Conservation (phyloP, 2,113 vertebrate genomes). For the Ochotona princeps region DNA sequence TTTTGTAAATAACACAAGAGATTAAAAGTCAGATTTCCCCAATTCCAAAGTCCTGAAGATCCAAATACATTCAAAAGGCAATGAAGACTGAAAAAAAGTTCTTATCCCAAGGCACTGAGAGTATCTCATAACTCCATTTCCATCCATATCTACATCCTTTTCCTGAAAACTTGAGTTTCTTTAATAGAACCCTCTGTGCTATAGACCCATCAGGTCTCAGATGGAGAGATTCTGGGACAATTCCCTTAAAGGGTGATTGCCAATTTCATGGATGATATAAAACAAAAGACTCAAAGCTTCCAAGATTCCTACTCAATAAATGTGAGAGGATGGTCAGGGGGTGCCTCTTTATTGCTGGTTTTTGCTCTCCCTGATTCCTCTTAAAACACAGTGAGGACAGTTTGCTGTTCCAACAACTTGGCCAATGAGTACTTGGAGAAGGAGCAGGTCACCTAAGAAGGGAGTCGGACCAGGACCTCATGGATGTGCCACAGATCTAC, state of each 20-base stretch:
- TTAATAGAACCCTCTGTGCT: neutral
- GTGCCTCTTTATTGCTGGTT: neutral
- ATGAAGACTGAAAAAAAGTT: slow-evolving; percentile 46
- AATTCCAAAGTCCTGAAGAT: slow-evolving; percentile 30
- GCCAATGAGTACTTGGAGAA: neutral
- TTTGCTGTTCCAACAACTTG: neutral
- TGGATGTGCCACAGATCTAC: neutral
- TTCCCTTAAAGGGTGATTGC: neutral
- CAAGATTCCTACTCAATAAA: neutral
- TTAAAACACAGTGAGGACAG: neutral
- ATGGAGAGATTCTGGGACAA: neutral
- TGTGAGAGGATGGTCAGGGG: neutral
- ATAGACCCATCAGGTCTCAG: neutral
- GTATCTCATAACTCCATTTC: slow-evolving; percentile 59
- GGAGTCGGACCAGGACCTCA: neutral
- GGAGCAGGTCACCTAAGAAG: neutral
- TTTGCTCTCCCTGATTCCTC: neutral
- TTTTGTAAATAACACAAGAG: neutral
- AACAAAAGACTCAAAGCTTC: neutral
- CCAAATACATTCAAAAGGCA: neutral
- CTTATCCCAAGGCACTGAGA: slow-evolving; percentile 48
- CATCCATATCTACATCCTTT: neutral
- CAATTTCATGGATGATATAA: slow-evolving; percentile 54
- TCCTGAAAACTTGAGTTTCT: slow-evolving; percentile 58
- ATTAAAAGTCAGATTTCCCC: slow-evolving; percentile 16